Conservation (phyloP, 2,797 vertebrate genomes). For the Melanotaenia nigrans region DNA sequence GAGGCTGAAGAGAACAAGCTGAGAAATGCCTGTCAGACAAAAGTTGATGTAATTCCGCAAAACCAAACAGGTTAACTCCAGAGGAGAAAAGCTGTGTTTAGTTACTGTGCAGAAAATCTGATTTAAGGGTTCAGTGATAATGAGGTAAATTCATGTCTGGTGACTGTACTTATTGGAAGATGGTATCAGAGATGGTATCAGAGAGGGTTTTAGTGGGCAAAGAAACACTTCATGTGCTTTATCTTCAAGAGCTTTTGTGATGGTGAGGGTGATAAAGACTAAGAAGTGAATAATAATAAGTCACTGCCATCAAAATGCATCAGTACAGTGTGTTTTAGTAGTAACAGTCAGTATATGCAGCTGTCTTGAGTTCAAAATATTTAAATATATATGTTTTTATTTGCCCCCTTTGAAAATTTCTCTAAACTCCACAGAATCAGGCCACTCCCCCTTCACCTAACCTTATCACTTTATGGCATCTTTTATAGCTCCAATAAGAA, state of each 20-base stretch:
- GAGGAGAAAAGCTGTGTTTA: conserved; percentile 30
- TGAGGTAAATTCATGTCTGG: conserved; percentile 49
- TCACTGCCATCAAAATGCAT: neutral
- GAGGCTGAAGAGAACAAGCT: conserved; percentile 28
- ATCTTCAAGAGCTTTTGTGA: conserved; percentile 1
- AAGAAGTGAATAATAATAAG: neutral
- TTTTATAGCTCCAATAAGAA: conserved; percentile 45
- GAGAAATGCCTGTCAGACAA: conserved; percentile 26
- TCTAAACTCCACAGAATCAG: conserved; percentile 5
- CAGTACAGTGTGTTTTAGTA: conserved; percentile 1
- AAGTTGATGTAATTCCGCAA: conserved; percentile 29
- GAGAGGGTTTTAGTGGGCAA: conserved; percentile 8
- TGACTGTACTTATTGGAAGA: conserved; percentile 40
- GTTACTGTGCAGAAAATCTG: conserved; percentile 46
- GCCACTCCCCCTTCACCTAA: conserved; percentile 18
- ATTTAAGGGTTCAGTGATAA: conserved; percentile 51
- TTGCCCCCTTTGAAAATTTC: neutral
- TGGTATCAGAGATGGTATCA: conserved; percentile 32
- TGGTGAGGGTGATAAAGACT: neutral
- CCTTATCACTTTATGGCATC: conserved; percentile 30
- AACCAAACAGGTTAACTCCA: conserved; percentile 33
- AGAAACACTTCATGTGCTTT: neutral
- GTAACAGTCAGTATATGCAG: conserved; percentile 3
- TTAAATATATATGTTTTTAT: neutral
- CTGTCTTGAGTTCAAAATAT: neutral